These are phyloP conservation scores for Pteropus alecto DNA, from an alignment of 2,113 vertebrate species.

Conservation along the genomic window DNA sequence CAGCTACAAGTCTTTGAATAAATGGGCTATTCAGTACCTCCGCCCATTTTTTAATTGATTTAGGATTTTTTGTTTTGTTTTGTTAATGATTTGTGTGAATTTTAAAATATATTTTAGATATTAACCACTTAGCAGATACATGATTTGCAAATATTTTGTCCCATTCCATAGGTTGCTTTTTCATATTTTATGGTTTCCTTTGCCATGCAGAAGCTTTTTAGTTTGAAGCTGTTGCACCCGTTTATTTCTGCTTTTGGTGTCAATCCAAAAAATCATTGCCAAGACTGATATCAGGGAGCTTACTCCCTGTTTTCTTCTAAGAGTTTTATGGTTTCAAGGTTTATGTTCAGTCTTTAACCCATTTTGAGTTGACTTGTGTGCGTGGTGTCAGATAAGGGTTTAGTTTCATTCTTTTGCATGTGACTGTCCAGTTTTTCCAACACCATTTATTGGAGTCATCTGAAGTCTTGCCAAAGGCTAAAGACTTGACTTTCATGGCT, in stretches of 20 bases:
- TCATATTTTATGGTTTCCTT: background rate
- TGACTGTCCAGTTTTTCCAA: background rate
- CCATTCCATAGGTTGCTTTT: background rate
- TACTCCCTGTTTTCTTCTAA: background rate
- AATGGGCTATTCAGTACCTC: background rate
- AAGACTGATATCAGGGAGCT: background rate
- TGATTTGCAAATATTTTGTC: background rate
- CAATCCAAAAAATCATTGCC: background rate
- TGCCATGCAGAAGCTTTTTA: background rate
- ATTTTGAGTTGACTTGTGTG: background rate
- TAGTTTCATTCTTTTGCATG: background rate
- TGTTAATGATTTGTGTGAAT: background rate
- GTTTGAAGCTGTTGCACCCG: background rate
- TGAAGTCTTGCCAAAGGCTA: background rate
- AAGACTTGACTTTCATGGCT: background rate
- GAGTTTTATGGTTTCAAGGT: background rate
- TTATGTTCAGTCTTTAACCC: background rate
- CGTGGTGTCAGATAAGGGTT: background rate
- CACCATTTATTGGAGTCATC: background rate
- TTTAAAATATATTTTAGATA: background rate
- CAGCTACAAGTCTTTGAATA: background rate
- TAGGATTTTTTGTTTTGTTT: background rate
- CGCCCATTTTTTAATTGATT: background rate
- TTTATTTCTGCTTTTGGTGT: background rate
- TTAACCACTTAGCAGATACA: background rate